Evolutionary conservation across 2,888 invertebrate genomes (phyloP).

Genomic region (Meta bourneti): DNA sequence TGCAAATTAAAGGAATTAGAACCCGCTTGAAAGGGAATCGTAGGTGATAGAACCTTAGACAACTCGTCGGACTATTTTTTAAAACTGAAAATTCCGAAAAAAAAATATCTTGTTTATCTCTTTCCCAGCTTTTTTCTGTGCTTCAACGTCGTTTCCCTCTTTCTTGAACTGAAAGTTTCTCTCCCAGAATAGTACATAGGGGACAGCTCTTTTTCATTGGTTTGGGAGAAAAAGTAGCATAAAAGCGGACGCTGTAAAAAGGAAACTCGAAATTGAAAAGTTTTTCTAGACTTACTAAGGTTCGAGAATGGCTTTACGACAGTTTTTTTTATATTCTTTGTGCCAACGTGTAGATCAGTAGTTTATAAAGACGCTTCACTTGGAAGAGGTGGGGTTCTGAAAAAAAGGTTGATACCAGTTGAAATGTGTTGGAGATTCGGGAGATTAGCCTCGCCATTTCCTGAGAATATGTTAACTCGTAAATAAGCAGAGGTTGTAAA

Average conservation of each 20-base stretch:
- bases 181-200: constrained; percentile 24
- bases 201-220: constrained; percentile 38
- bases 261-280: constrained; percentile 50
- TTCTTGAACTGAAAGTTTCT: constrained; percentile 13
- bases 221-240: neutral
- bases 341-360: constrained; percentile 24
- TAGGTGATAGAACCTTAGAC: neutral
- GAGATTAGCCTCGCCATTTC: neutral
- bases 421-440: constrained; percentile 19
- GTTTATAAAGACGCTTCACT: constrained; percentile 46
- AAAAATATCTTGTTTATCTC: constrained; percentile 17
- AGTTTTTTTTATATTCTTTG: constrained; percentile 17
- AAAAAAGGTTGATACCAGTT: constrained; percentile 16
- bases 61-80: neutral
- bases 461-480: constrained; percentile 37
- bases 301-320: constrained; percentile 33
- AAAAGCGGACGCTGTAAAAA: constrained; percentile 13
- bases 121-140: constrained; percentile 9
- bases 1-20: constrained; percentile 41
- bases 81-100: neutral
- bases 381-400: neutral
- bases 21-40: neutral
- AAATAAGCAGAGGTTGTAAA: constrained; percentile 4
- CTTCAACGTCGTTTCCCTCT: neutral
- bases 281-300: constrained; percentile 36